Evolutionary conservation across 2,113 vertebrate genomes (phyloP).

Genomic region (Ceyx cyanopectus): DNA sequence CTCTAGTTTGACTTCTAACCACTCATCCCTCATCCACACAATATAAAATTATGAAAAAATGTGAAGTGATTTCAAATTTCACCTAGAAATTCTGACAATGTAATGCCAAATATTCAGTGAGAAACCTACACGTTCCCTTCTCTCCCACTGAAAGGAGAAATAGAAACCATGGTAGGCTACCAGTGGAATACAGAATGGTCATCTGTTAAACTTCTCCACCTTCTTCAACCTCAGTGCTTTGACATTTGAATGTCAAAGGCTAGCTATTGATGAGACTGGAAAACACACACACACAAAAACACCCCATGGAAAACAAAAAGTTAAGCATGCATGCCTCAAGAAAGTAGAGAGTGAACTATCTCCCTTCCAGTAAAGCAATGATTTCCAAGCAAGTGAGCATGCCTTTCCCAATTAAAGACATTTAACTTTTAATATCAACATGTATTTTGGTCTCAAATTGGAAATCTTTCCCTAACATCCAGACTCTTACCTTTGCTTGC

Average conservation of each 20-base stretch:
- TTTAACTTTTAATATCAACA: neutral
- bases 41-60: neutral
- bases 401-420: neutral
- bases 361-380: neutral
- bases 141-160: neutral
- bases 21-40: neutral
- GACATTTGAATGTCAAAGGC: neutral
- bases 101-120: neutral
- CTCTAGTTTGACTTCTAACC: neutral
- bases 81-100: neutral
- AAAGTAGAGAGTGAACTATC: neutral
- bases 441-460: neutral
- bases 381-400: neutral
- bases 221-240: neutral
- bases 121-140: neutral
- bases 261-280: neutral
- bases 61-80: neutral
- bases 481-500: slow-evolving; percentile 90
- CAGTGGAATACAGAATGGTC: accelerated
- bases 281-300: neutral
- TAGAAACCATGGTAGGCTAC: accelerated
- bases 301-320: neutral
- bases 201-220: neutral
- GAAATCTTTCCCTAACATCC: neutral
- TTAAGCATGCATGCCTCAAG: neutral